A percentile compares a stretch with the other conserved stretches of the same genome.
These are phyloP conservation scores for Zingel zingel DNA, from an alignment of 2,113 vertebrate species.

Conservation along the genomic window DNA sequence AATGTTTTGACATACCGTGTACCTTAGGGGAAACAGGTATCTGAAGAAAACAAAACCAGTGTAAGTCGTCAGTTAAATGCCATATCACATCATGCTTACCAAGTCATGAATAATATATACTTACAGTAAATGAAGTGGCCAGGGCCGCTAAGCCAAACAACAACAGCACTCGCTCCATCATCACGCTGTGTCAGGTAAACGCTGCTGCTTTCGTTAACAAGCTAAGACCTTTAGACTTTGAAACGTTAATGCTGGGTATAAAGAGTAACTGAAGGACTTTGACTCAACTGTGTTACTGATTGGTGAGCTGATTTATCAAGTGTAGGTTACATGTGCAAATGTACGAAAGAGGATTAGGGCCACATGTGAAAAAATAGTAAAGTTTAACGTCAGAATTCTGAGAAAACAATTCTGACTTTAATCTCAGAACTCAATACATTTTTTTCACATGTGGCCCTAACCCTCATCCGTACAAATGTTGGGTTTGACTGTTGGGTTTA, in stretches of 20 bases:
- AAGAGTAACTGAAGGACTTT: constrained; percentile 65
- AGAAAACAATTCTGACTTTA: too few species aligned
- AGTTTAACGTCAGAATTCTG: too few species aligned
- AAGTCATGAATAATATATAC: constrained; percentile 22
- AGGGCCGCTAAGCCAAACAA: constrained; percentile 59
- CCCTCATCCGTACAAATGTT: too few species aligned
- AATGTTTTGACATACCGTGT: constrained; percentile 67
- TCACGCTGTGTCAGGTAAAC: constrained; percentile 17
- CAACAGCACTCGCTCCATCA: constrained; percentile 52
- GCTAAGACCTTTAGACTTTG: constrained; percentile 54
- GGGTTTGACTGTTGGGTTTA: too few species aligned
- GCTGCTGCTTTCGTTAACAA: not conserved
- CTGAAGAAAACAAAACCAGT: constrained; percentile 45
- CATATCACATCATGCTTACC: not conserved
- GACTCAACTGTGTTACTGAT: constrained; percentile 43
- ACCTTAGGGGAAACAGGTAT: constrained; percentile 58
- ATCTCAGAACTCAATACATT: too few species aligned
- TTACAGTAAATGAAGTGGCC: constrained; percentile 63
- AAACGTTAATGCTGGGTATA: constrained; percentile 47
- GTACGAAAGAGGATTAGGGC: too few species aligned
- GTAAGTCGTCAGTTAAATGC: not conserved
- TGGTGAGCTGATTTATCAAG: constrained; percentile 20
- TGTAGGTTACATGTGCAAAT: not conserved
- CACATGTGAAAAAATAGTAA: too few species aligned
- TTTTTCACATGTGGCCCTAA: too few species aligned